Conservation (phyloP, 2,888 invertebrate species). For the Spodoptera picta region DNA sequence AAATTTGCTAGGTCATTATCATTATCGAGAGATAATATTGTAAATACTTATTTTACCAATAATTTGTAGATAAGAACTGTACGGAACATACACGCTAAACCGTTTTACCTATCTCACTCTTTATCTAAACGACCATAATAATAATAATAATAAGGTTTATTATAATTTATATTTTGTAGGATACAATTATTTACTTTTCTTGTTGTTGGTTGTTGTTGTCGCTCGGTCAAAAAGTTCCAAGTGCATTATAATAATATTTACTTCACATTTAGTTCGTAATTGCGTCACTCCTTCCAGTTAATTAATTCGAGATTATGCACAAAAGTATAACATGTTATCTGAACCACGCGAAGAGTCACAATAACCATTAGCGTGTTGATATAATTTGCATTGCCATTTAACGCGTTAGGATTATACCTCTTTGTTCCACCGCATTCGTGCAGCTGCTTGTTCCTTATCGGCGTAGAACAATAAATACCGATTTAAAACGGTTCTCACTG, state of each 20-base stretch:
- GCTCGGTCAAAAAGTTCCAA: slow-evolving; percentile 5
- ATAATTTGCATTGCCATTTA: slow-evolving; percentile 74
- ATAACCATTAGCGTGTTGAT: slow-evolving; percentile 63
- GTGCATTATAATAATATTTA: slow-evolving; percentile 12
- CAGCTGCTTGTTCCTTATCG: slow-evolving; percentile 85
- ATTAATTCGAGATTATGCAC: slow-evolving; percentile 79
- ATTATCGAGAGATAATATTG: slow-evolving; percentile 24
- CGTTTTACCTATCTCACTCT: slow-evolving; percentile 37
- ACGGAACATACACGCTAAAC: slow-evolving; percentile 25
- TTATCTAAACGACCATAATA: slow-evolving; percentile 34
- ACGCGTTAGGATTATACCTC: slow-evolving; percentile 77
- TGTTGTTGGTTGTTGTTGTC: slow-evolving; percentile 13
- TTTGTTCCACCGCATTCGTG: slow-evolving; percentile 80
- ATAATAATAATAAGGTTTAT: neutral
- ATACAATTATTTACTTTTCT: neutral
- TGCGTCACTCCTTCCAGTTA: slow-evolving; percentile 71
- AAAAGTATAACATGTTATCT: slow-evolving; percentile 68
- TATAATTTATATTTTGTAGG: slow-evolving; percentile 29
- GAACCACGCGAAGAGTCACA: slow-evolving; percentile 66
- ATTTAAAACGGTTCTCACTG: slow-evolving; percentile 80
- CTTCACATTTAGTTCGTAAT: slow-evolving; percentile 53
- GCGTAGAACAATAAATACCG: slow-evolving; percentile 77
- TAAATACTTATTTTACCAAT: slow-evolving; percentile 16
- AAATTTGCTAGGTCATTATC: neutral
- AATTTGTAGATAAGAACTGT: slow-evolving; percentile 31